Evolutionary conservation across 2,888 invertebrate genomes (phyloP).

Genomic region (Urechis unicinctus): DNA sequence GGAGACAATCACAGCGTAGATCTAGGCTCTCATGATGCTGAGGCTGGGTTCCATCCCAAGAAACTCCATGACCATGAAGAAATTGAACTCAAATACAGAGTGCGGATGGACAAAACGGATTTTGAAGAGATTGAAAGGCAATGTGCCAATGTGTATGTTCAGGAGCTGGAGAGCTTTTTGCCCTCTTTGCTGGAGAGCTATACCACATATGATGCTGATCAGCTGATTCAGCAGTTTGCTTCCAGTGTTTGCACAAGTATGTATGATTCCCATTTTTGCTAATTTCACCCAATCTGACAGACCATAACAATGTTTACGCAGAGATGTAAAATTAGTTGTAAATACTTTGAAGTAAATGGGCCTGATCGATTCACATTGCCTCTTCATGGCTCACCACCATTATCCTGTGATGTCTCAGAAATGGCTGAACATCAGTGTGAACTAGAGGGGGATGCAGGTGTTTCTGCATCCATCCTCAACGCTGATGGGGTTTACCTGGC

Average conservation of each 20-base stretch:
- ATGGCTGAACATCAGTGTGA: background rate
- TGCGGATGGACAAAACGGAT: background rate
- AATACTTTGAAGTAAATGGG: no score
- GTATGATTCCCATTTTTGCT: background rate
- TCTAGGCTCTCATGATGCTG: background rate
- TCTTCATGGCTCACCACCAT: background rate
- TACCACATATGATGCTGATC: constrained; percentile 82
- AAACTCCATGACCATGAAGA: constrained; percentile 4
- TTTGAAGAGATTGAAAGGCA: constrained; percentile 7
- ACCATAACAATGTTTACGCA: no score
- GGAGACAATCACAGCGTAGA: background rate
- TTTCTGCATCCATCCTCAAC: constrained; percentile 64
- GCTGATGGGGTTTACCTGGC: constrained; percentile 92
- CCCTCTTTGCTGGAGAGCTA: constrained; percentile 70
- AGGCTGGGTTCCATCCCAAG: background rate
- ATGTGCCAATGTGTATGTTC: constrained; percentile 14
- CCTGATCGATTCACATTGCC: no score
- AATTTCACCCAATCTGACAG: no score
- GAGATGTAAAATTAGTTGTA: no score
- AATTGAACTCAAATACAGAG: background rate
- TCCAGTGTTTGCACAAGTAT: constrained; percentile 83
- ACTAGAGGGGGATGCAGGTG: background rate
- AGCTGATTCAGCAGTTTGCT: constrained; percentile 84
- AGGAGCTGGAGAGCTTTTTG: constrained; percentile 53
- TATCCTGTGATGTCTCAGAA: background rate